These are phyloP conservation scores for Ageneiosus marmoratus DNA, from an alignment of 2,113 vertebrate species.

Conservation along the genomic window DNA sequence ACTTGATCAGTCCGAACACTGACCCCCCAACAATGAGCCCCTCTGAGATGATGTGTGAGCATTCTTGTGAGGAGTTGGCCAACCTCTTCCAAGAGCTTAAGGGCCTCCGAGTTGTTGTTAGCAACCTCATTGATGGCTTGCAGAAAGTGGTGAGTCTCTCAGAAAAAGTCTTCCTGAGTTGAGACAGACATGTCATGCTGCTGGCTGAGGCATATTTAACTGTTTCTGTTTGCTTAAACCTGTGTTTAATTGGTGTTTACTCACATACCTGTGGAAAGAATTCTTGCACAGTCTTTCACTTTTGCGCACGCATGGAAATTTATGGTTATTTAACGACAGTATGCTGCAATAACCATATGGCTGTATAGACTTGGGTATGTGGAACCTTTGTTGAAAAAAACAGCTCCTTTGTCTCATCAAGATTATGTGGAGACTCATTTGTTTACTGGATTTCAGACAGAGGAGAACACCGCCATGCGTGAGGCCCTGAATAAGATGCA, in stretches of 20 bases:
- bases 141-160: conserved; percentile 82
- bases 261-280: conserved; percentile 42
- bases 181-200: conserved; percentile 15
- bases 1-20: conserved; percentile 67
- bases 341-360: background rate
- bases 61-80: conserved; percentile 87
- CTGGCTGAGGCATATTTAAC: conserved; percentile 13
- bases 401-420: conserved; percentile 13
- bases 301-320: conserved; percentile 3
- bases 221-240: conserved; percentile 25
- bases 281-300: conserved; percentile 27
- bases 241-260: conserved; percentile 35
- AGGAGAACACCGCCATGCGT: conserved; percentile 88
- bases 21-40: conserved; percentile 57
- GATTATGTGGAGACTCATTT: conserved; percentile 4
- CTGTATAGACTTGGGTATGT: conserved; percentile 2
- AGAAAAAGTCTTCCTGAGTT: conserved; percentile 9
- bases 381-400: background rate
- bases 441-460: conserved; percentile 73
- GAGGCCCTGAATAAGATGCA: conserved; percentile 80
- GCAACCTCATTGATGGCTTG: conserved; percentile 84
- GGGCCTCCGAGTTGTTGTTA: conserved; percentile 83
- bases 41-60: conserved; percentile 77
- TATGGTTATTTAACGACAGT: conserved; percentile 17
- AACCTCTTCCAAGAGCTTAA: conserved; percentile 85